A percentile compares a stretch with the other conserved stretches of the same genome.
phyloP scores from a whole-genome alignment of 2,888 invertebrate species.

The Eristalis tenax region DNA sequence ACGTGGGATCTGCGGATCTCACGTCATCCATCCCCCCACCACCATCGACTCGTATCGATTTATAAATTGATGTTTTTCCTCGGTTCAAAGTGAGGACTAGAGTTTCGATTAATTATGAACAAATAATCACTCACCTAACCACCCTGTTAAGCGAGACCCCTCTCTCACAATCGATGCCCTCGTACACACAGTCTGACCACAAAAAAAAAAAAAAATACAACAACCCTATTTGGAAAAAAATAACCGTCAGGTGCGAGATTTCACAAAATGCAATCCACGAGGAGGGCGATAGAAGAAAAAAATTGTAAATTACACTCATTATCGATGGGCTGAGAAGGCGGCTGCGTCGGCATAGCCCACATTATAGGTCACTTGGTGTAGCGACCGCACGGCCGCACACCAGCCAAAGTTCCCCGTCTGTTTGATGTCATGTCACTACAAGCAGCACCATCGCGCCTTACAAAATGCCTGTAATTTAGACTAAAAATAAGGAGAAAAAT shows the following conservation, averaged over 20 bases:
- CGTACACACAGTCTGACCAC: slow-evolving; percentile 22
- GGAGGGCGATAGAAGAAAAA: not conserved
- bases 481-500: not conserved
- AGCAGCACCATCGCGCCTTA: slow-evolving; percentile 8
- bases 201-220: not conserved
- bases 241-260: slow-evolving; percentile 61
- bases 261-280: slow-evolving; percentile 39
- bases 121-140: slow-evolving; percentile 1
- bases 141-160: slow-evolving; percentile 26
- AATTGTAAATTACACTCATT: slow-evolving; percentile 65
- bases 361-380: slow-evolving; percentile 31
- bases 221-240: slow-evolving; percentile 15
- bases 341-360: slow-evolving; percentile 15
- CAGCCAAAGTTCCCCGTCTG: slow-evolving; percentile 52
- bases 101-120: slow-evolving; percentile 15
- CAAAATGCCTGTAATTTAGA: slow-evolving; percentile 61
- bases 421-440: slow-evolving; percentile 50
- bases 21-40: no score
- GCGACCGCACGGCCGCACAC: slow-evolving; percentile 19
- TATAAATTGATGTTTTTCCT: slow-evolving; percentile 2
- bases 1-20: no score
- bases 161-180: slow-evolving; percentile 17
- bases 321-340: slow-evolving; percentile 37
- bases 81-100: not conserved
- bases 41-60: not conserved